Base-by-base conservation (phyloP, 2,113 vertebrate species). In the Tapirus terrestris region DNA sequence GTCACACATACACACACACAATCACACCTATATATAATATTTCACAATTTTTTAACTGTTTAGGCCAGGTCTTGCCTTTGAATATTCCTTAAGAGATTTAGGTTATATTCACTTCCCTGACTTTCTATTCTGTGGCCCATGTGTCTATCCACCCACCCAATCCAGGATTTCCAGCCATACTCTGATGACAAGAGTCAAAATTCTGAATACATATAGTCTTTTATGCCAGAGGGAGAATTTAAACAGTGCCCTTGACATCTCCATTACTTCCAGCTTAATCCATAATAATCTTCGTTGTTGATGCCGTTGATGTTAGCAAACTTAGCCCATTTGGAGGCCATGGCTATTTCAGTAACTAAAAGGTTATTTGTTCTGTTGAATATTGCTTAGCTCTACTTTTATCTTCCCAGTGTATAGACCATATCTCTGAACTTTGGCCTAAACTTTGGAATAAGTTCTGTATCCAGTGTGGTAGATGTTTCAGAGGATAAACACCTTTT, bases 81-180 rank as follows among this genome's bases (percentile, higher is more conserved):
- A 58, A 36, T 53, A 58, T 16, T 33, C 43, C n/a, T 70, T 43
- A 14, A 5, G 10, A 33, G 7, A 20, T 13, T 77, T 27, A n/a
- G 31, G 9, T 2, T n/a, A 8, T 3, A 13, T 53, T 88, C 51
- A 43, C 13, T 9, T 5, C n/a, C 16, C 7, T 29, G n/a, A 8
- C 10, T 0, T 0, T 9, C 51, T 25, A 0, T 25, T 58, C 11
- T 2, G 0, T 16, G 8, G 0, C 6, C 76, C 4, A 6, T 79
- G 33, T 14, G 13, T 25, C 36, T 80, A 56, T 80, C 51, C 51
- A 58, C 51, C 21, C 51, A 13, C 53, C 6, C 77, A 58, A 25
- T n/a, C 51, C 10, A 75, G 12, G 4, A 16, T 45, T 60, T 45
- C 29, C 39, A 79, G 27, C 11, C 20, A 73, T 9, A n/a, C 20